Base-by-base conservation (phyloP, 1,140 invertebrate species). In the Trichonephila clavata region DNA sequence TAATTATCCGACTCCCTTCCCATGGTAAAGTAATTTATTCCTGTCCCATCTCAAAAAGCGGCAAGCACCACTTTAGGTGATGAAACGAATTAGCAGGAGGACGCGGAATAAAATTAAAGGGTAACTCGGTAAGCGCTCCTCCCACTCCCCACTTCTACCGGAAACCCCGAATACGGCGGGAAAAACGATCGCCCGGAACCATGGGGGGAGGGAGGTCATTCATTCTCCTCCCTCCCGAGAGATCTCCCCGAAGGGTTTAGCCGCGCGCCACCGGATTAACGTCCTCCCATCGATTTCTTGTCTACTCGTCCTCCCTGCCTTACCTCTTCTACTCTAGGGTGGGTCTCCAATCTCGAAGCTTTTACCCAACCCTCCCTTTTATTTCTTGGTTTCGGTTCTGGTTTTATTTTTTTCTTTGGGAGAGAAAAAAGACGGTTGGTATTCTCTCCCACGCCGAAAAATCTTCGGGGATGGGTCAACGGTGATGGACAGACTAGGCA, bases 31-130 rank as follows among this genome's bases (percentile, higher is more conserved):
- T 77, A 77, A 77, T 77, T 77, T 77, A 77, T 77, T 77, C 71
- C 71, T 39, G 71, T 32, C 71, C 71, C 71, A 77, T 77, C 71
- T 27, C 71, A 77, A 77, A 77, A 77, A 77, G 71, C 71, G 71
- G 71, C 71, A 39, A 77, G 27, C 27, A 77, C 27, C 71, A 77
- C 71, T 77, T 77, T 77, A 77, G 71, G 71, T 77, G 71, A 77
- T 77, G 71, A 77, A 77, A 77, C 71, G 71, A 77, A 77, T 77
- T 77, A 77, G 71, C 71, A 77, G 27, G 71, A 77, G 71, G 71
- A 77, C 71, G 71, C 71, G 27, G 71, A 77, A 77, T 77, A 77
- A 77, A 77, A 77, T 77, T 77, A 77, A 77, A 77, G 71, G 71
- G 71, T 77, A 77, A 77, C 71, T 32, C 71, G 71, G 71, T 77